These are phyloP conservation scores for Vanessa tameamea DNA, from an alignment of 1,140 invertebrate species.

Conservation along the genomic window DNA sequence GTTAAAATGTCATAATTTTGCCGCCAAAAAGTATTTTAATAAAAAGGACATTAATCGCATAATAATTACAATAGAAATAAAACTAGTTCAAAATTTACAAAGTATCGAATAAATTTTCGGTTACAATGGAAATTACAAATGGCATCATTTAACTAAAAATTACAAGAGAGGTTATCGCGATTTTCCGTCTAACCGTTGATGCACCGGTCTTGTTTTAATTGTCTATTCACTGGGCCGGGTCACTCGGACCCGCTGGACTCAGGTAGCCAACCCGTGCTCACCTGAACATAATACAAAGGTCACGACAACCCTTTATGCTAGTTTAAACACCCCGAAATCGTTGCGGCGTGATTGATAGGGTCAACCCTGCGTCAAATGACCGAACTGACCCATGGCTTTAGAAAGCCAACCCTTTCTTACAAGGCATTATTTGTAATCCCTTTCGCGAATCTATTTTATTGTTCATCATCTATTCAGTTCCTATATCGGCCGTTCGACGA, in stretches of 20 bases:
- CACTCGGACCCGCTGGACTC: slow-evolving; percentile 50
- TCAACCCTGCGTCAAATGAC: slow-evolving; percentile 68
- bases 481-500: slow-evolving; percentile 60
- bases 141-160: slow-evolving; percentile 23
- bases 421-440: slow-evolving; percentile 78
- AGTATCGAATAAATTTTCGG: slow-evolving; percentile 31
- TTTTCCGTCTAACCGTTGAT: slow-evolving; percentile 63
- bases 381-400: slow-evolving; percentile 69
- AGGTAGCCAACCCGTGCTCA: slow-evolving; percentile 77
- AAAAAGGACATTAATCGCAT: not conserved
- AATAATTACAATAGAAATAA: not conserved
- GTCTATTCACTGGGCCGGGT: slow-evolving; percentile 65
- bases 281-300: slow-evolving; percentile 59
- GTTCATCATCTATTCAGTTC: slow-evolving; percentile 61
- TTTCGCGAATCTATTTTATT: slow-evolving; percentile 78
- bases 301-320: slow-evolving; percentile 72
- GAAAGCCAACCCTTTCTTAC: slow-evolving; percentile 75
- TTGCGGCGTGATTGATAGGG: slow-evolving; percentile 74
- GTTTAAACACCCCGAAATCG: slow-evolving; percentile 72
- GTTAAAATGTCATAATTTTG: too few relatives aligned
- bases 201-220: slow-evolving; percentile 72
- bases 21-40: not conserved
- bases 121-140: slow-evolving; percentile 33
- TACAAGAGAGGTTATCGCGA: slow-evolving; percentile 68
- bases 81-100: slow-evolving; percentile 2